phyloP scores from a whole-genome alignment of 2,113 vertebrate genomes.

The Apeltes quadracus region DNA sequence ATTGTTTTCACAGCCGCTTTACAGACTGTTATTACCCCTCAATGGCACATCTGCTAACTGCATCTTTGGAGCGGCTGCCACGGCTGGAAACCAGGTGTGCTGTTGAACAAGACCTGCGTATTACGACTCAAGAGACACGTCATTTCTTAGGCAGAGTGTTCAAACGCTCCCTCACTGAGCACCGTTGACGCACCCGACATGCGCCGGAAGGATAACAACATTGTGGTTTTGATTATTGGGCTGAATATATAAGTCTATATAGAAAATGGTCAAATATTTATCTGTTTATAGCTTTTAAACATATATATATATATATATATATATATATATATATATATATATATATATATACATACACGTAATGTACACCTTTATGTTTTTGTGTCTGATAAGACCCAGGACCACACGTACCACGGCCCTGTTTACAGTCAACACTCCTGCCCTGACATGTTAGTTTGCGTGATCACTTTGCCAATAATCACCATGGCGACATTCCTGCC shows the following conservation, averaged over 20 bases:
- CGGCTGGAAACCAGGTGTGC: slow-evolving; percentile 68
- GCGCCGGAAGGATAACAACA: background rate
- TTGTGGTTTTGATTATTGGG: too few relatives aligned
- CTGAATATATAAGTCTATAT: background rate
- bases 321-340: too few relatives aligned
- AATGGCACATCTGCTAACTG: slow-evolving; percentile 62
- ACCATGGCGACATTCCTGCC: background rate
- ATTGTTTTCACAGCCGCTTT: slow-evolving; percentile 44
- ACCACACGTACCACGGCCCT: slow-evolving; percentile 35
- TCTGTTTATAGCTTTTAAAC: too few relatives aligned
- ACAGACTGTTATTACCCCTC: slow-evolving; percentile 36
- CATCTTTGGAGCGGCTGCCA: slow-evolving; percentile 48
- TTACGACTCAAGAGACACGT: slow-evolving; percentile 30
- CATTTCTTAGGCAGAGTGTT: slow-evolving; percentile 22
- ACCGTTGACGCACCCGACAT: slow-evolving; percentile 5
- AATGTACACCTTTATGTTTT: background rate
- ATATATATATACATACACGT: background rate
- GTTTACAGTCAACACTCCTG: slow-evolving; percentile 56
- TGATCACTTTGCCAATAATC: slow-evolving; percentile 16
- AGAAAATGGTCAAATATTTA: too few relatives aligned
- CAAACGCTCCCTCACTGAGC: slow-evolving; percentile 9
- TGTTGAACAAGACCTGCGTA: slow-evolving; percentile 42
- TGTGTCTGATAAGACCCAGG: background rate
- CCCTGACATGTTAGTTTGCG: slow-evolving; percentile 32
- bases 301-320: too few relatives aligned